Conservation (phyloP, 2,888 invertebrate species). For the Nymphalis polychloros region DNA sequence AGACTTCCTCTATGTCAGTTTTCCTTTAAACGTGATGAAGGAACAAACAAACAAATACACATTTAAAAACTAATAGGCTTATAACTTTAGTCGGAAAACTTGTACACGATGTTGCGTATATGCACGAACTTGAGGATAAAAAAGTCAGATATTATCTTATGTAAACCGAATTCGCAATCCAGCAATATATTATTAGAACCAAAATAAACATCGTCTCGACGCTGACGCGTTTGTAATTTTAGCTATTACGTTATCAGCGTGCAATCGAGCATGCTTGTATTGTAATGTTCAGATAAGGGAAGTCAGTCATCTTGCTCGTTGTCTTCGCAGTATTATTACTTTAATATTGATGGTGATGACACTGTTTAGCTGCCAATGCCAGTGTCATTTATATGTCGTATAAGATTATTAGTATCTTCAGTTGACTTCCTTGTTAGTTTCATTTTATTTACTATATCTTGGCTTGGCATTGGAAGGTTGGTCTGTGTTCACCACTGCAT, state of each 20-base stretch:
- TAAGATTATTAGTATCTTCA: too few relatives aligned
- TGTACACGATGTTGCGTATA: too few relatives aligned
- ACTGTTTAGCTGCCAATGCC: neutral
- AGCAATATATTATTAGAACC: constrained; percentile 6
- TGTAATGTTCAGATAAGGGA: constrained; percentile 35
- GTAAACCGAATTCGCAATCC: neutral
- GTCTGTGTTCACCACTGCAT: too few relatives aligned
- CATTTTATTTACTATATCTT: too few relatives aligned
- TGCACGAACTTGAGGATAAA: neutral
- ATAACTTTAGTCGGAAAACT: too few relatives aligned
- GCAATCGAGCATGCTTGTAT: constrained; percentile 24
- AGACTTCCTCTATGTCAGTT: too few relatives aligned
- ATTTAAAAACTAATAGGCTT: too few relatives aligned
- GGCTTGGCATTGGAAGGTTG: too few relatives aligned
- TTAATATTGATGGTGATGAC: neutral
- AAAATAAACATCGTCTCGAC: constrained; percentile 11
- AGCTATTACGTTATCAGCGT: constrained; percentile 39
- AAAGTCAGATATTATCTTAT: neutral
- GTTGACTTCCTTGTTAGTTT: too few relatives aligned
- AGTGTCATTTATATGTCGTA: neutral
- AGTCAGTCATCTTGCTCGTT: constrained; percentile 14
- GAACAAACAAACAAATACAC: too few relatives aligned
- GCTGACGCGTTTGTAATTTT: constrained; percentile 34
- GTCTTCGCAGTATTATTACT: constrained; percentile 7
- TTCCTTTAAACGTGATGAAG: too few relatives aligned